Evolutionary conservation across 2,113 vertebrate species (phyloP), one percentile per base, ranked within the genome.

Genomic region (Myocastor coypus): DNA sequence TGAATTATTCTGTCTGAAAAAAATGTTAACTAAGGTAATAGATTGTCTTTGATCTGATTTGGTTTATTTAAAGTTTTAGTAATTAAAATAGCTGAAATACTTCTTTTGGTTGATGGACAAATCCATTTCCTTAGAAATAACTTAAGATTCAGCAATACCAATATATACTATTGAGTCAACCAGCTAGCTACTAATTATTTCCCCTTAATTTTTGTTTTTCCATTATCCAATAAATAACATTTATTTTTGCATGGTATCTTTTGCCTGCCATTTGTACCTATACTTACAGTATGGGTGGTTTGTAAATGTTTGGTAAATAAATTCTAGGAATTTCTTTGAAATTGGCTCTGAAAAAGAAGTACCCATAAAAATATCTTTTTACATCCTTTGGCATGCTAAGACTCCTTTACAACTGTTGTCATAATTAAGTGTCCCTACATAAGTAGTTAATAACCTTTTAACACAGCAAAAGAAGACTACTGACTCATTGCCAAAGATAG

Each of bases 231-330:
- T 94, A 81, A 87, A n/a, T 77, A 42, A 91, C 57, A 75, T 89
- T 95, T 96, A 77, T 92, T 32, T 90, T 42, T 82, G 20, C 69
- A 86, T 52, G 37, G 32, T 69, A n/a, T 57, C 17, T 90, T 97
- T 94, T 86, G 14, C 61, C 42, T 57, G 63, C 34, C 16, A 57
- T 95, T 96, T 96, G 95, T 96, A 63, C 61, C 61, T 63, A 26
- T 63, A 63, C 61, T 24, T 63, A 37, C 42, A 87, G 42, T 87
- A 82, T 61, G 83, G 92, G 66, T 95, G 92, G 82, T 92, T 95
- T 61, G 96, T 92, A 94, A 95, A 96, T 93, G 34, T 89, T 95
- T 94, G 40, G 66, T 95, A 96, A 97, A 89, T 92, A 92, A 87
- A 94, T 95, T 96, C 84, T 73, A 96, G 82, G 68, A 50, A 80